These are phyloP conservation scores for Acanthopagrus latus DNA, from an alignment of 2,797 vertebrate species.

Conservation along the genomic window DNA sequence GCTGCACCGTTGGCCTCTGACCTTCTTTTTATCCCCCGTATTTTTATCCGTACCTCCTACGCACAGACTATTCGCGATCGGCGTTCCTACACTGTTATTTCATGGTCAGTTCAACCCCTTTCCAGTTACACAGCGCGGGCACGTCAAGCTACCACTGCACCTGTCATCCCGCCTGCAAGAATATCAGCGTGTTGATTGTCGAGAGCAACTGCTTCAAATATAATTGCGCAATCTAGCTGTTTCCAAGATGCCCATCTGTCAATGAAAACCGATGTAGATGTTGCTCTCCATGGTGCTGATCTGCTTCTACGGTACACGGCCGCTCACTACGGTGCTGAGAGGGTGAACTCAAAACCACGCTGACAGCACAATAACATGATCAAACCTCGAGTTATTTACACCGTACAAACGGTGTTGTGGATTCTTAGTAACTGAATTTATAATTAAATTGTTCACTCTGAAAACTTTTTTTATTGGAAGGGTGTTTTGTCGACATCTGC, in stretches of 20 bases:
- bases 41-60: too few relatives aligned
- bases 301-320: background rate
- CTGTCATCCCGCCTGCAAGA: too few relatives aligned
- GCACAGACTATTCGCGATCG: too few relatives aligned
- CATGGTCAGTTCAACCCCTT: too few relatives aligned
- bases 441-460: too few relatives aligned
- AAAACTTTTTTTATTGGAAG: background rate
- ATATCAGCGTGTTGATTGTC: too few relatives aligned
- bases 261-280: background rate
- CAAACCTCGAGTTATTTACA: background rate
- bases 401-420: background rate
- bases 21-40: too few relatives aligned
- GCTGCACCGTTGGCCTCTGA: background rate
- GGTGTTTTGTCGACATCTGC: constrained; percentile 23
- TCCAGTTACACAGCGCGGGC: too few relatives aligned
- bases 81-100: too few relatives aligned
- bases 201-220: too few relatives aligned
- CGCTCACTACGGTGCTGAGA: background rate
- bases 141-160: too few relatives aligned
- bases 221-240: background rate
- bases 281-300: constrained; percentile 50
- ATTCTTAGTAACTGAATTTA: background rate
- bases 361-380: too few relatives aligned
- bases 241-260: background rate
- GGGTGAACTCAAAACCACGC: background rate